A percentile compares a stretch with the other conserved stretches of the same genome.
Conservation (phyloP, 2,888 invertebrate genomes). For the Cistogaster globosa region DNA sequence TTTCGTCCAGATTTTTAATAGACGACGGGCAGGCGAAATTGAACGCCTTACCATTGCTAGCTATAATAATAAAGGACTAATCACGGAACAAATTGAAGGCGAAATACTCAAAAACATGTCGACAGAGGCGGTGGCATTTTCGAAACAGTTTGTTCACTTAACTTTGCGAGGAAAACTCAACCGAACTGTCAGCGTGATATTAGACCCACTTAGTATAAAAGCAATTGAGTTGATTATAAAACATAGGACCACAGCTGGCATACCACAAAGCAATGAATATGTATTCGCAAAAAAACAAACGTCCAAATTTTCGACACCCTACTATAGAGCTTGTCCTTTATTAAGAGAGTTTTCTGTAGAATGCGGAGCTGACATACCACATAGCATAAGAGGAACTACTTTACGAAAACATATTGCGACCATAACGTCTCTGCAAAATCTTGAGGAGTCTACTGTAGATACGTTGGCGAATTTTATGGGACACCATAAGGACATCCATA, state of each 20-base stretch:
- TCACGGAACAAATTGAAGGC: background rate
- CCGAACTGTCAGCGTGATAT: slow-evolving; percentile 16
- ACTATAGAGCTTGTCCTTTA: slow-evolving; percentile 24
- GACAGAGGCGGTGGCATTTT: background rate
- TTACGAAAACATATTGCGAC: slow-evolving; percentile 36
- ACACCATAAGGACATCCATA: slow-evolving; percentile 41
- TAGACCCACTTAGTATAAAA: slow-evolving; percentile 28
- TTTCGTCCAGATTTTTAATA: slow-evolving; percentile 8
- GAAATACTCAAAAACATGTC: slow-evolving; percentile 35
- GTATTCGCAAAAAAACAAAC: slow-evolving; percentile 19
- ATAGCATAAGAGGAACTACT: slow-evolving; percentile 30
- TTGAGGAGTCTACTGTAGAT: slow-evolving; percentile 34
- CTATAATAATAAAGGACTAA: background rate
- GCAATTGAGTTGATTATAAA: slow-evolving; percentile 29
- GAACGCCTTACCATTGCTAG: background rate
- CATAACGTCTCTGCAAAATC: slow-evolving; percentile 6
- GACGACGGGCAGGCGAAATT: slow-evolving; percentile 13
- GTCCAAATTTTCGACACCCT: slow-evolving; percentile 9
- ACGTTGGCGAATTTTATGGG: slow-evolving; percentile 41
- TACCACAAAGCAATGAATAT: slow-evolving; percentile 13
- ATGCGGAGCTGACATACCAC: slow-evolving; percentile 16
- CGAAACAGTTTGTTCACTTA: slow-evolving; percentile 37
- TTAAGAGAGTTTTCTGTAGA: slow-evolving; percentile 24
- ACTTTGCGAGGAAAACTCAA: slow-evolving; percentile 24
- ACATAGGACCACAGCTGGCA: slow-evolving; percentile 33